phyloP scores from a whole-genome alignment of 2,888 invertebrate species.

The Aquatica leii region DNA sequence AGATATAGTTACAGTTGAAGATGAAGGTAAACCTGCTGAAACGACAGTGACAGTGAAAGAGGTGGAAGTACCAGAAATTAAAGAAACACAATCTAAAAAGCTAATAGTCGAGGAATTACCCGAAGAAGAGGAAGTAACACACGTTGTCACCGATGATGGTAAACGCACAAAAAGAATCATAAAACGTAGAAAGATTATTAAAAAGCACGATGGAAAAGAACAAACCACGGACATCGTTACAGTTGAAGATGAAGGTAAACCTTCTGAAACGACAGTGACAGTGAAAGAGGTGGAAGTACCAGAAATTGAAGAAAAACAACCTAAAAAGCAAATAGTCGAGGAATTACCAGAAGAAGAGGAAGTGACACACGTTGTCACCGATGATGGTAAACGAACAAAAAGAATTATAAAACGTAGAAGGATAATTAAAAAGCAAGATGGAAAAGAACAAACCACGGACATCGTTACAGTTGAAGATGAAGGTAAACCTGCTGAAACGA shows the following conservation, averaged over 20 bases:
- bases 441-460: constrained; percentile 48
- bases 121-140: neutral
- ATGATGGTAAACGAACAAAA: constrained; percentile 41
- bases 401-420: constrained; percentile 56
- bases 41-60: constrained; percentile 48
- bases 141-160: neutral
- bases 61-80: too few relatives aligned
- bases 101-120: neutral
- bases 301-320: constrained; percentile 35
- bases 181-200: constrained; percentile 55
- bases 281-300: constrained; percentile 39
- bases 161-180: constrained; percentile 20
- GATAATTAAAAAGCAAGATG: constrained; percentile 44
- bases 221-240: constrained; percentile 56
- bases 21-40: constrained; percentile 46
- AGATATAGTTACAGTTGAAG: constrained; percentile 50
- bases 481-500: constrained; percentile 44
- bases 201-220: constrained; percentile 52
- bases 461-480: constrained; percentile 49
- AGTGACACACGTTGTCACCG: constrained; percentile 44
- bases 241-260: constrained; percentile 59
- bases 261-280: constrained; percentile 51
- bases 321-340: constrained; percentile 34
- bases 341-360: constrained; percentile 40
- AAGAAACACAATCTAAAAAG: too few relatives aligned